Evolutionary conservation across 2,797 vertebrate genomes (phyloP), one percentile per base, ranked within the genome.

Genomic region (Sebastes paucispinis): DNA sequence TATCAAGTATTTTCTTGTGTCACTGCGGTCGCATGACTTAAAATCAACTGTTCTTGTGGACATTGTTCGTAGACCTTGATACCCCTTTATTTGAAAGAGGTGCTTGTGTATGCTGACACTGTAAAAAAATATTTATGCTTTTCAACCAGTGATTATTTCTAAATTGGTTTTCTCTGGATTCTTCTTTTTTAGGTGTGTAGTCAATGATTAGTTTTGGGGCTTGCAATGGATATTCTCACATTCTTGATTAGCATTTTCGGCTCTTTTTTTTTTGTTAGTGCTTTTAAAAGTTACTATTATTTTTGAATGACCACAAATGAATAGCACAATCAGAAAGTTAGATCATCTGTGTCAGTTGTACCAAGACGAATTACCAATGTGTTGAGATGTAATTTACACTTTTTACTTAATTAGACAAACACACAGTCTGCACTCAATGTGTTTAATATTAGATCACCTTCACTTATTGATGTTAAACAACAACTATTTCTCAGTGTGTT

Each of bases 11-110:
- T 95, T 93, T 93, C 90, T 95, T 54, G 94, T 95, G 94, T 94
- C 95, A 96, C 92, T 89, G 92, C 95, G 85, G 93, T 94, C 93
- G 95, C 95, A 96, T 96, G 96, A 96, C 94, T 94, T 96, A 87
- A 95, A 94, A 92, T 89, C 91, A 94, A 91, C 90, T 89, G 94
- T 96, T 95, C 88, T 95, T 79, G 95, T 96, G 95, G 92, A 96
- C 94, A 94, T 94, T 93, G 94, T 96, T 93, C 80, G 93, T 96
- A 95, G 93, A 95, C 92, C 93, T 93, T 91, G 91, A 93, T 87
- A 83, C 93, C 94, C 91, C 80, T 93, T 93, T 88, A 92, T 92
- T 90, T 91, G 77, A 87, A 92, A 91, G 93, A 93, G 93, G 93
- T 92, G 93, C 94, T 95, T 93, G 93, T 94, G 92, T 95, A 93